Percentiles rank a stretch among this genome's conserved stretches.
Evolutionary conservation across 1,140 invertebrate genomes (phyloP).

Genomic region (Tyrophagus putrescentiae): DNA sequence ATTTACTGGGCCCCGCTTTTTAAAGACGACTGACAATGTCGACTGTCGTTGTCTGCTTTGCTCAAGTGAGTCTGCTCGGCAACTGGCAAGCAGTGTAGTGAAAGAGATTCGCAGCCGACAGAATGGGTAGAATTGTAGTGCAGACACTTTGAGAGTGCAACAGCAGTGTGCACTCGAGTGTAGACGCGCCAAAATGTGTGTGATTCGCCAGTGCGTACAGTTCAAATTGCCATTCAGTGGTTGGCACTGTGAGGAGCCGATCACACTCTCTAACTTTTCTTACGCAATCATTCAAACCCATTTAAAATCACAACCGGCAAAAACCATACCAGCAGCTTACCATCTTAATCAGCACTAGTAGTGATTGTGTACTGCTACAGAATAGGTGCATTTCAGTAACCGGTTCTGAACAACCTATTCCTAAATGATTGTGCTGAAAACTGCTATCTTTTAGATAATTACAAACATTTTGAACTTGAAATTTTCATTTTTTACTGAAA

Average conservation of each 20-base stretch:
- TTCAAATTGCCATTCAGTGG: too few species aligned
- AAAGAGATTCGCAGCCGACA: background rate
- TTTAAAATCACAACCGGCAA: background rate
- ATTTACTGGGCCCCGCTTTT: background rate
- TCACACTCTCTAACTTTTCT: too few species aligned
- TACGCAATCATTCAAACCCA: background rate
- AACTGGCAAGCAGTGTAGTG: background rate
- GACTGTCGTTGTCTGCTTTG: background rate
- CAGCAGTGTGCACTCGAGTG: too few species aligned
- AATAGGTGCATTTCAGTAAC: background rate
- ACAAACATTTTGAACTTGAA: background rate
- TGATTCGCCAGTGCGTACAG: too few species aligned
- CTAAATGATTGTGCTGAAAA: background rate
- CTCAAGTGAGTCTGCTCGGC: background rate
- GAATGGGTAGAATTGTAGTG: too few species aligned
- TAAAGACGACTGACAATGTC: background rate
- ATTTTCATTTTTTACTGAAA: too few species aligned
- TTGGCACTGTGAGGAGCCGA: too few species aligned
- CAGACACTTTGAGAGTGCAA: too few species aligned
- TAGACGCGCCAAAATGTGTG: too few species aligned
- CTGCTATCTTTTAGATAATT: background rate
- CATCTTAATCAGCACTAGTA: background rate
- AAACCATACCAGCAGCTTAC: too few species aligned
- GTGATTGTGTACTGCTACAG: background rate
- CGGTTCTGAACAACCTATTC: background rate